Evolutionary conservation across 2,113 vertebrate genomes (phyloP).

Genomic region (Zosterops hypoxanthus): DNA sequence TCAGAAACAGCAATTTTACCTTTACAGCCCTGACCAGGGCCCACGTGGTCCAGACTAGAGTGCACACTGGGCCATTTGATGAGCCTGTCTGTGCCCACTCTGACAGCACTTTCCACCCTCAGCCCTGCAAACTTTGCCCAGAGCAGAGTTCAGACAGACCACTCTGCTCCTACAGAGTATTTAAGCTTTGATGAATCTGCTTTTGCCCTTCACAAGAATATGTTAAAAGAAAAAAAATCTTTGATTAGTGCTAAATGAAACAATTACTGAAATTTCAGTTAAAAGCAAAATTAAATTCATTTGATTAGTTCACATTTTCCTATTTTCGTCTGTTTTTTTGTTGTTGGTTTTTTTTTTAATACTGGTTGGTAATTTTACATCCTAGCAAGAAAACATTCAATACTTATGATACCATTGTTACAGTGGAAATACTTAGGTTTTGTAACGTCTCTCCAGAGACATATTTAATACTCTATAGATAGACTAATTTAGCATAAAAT

Average conservation of each 20-base stretch:
- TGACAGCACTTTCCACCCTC: accelerated
- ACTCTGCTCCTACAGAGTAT: neutral
- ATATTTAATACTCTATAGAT: slow-evolving; percentile 57
- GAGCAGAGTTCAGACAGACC: neutral
- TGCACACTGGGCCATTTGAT: neutral
- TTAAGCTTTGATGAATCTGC: neutral
- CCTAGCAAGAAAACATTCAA: slow-evolving; percentile 55
- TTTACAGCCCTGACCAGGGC: neutral
- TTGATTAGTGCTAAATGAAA: neutral
- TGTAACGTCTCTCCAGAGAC: slow-evolving; percentile 36
- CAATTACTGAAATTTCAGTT: neutral
- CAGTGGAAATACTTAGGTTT: slow-evolving; percentile 56
- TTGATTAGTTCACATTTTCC: slow-evolving; percentile 29
- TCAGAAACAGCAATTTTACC: neutral
- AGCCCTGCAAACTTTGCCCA: neutral
- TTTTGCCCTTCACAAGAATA: neutral
- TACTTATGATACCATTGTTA: slow-evolving; percentile 20
- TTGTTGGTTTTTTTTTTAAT: neutral
- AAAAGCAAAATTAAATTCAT: neutral
- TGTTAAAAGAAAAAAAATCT: neutral
- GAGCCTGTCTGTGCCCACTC: neutral
- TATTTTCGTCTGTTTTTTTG: slow-evolving; percentile 21
- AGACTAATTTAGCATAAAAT: slow-evolving; percentile 70
- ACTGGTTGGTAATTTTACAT: slow-evolving; percentile 56
- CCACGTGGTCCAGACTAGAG: accelerated